phyloP scores from a whole-genome alignment of 2,888 invertebrate species.

The Liopterus haemorrhoidalis region DNA sequence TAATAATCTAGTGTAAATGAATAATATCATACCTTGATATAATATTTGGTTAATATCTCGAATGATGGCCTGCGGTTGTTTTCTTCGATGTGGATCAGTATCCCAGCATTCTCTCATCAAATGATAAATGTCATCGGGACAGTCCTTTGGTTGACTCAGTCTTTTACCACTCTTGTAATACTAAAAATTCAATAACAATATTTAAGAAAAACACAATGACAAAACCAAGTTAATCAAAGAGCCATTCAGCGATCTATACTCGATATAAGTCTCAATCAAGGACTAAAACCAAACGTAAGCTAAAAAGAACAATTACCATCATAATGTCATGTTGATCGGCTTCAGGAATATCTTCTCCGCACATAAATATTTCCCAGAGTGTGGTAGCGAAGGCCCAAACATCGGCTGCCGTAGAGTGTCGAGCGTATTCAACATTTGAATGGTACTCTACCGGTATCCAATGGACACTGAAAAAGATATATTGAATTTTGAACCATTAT shows the following conservation, averaged over 20 bases:
- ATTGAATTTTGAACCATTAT: not conserved
- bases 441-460: constrained; percentile 88
- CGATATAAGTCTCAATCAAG: no score
- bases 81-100: constrained; percentile 60
- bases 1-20: not conserved
- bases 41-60: constrained; percentile 76
- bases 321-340: constrained; percentile 39
- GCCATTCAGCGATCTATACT: no score
- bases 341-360: constrained; percentile 51
- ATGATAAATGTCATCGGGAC: constrained; percentile 68
- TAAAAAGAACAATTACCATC: constrained; percentile 40
- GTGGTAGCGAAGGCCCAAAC: constrained; percentile 91
- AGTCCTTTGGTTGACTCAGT: constrained; percentile 60
- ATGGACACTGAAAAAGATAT: constrained; percentile 58
- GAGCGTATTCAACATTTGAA: constrained; percentile 60
- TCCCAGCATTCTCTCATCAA: constrained; percentile 80
- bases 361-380: constrained; percentile 86
- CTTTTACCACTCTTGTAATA: constrained; percentile 64
- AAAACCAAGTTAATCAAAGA: no score
- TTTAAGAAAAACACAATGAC: no score
- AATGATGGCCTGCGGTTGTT: constrained; percentile 80
- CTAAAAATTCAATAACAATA: constrained; percentile 42
- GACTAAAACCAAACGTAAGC: no score
- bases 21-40: constrained; percentile 54
- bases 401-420: constrained; percentile 66